Base-by-base conservation (phyloP, 2,888 invertebrate species). In the Diachrysia chrysitis region DNA sequence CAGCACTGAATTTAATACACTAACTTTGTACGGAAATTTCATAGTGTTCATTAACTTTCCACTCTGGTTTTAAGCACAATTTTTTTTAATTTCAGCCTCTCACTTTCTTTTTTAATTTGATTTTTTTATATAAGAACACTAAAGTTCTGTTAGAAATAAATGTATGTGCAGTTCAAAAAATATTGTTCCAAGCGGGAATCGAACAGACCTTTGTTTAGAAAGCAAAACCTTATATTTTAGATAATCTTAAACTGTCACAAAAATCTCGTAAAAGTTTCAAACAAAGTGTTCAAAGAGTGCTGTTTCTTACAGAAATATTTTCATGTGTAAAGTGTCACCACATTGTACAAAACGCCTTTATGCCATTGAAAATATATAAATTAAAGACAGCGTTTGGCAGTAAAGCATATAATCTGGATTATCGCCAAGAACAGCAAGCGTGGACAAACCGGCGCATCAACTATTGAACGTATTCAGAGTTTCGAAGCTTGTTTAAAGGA, bases 1-100 rank as follows among this genome's bases (percentile, higher is more conserved):
- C 21, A 9, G 35, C 21, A 32, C 19, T 19, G 23, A 35, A 46
- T 16, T 9, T 9, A 16, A 56, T 17, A 25, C 35, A 0, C 10
- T 48, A 64, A 32, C 64, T 76, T n/a, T 3, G 32, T 21, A 32
- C 21, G 29, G 68, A 48, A 54, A 69, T 55, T 61, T 46, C 6
- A 32, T 58, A n/a, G 29, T 21, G 21, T 51, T 51, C 48, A 21
- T 21, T 51, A 51, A 51, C 48, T 51, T 48, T 51, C 17, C n/a
- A 21, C 48, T 21, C 19, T 21, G 48, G 17, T 21, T 51, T 51
- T 19, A 10, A 51, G 48, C 12, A 9, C 9, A 21, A n/a, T n/a
- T 17, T 3, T 19, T 51, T 51, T 19, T 51, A 51, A 46, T 42
- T 2, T 12, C 10, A n/a, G 42, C 42, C 4, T 6, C 42, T 42